Evolutionary conservation across 1,140 invertebrate species (phyloP), one percentile per base, ranked within the genome.

Genomic region (Drosophila willistoni): DNA sequence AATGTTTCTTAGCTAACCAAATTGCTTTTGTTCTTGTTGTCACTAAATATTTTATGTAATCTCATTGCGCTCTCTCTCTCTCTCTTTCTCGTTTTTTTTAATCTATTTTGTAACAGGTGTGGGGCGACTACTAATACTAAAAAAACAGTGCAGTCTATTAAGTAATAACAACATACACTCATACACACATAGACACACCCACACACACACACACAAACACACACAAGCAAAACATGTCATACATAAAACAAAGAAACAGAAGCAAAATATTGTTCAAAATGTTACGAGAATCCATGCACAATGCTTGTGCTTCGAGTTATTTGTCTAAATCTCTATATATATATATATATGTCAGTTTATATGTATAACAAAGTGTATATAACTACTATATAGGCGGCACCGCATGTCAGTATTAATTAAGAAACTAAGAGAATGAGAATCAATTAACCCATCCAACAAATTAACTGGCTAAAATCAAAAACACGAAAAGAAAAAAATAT

Each of bases 101-200:
- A 64, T 90, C 74, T 69, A 73, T 77, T 82, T 82, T 80, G 85
- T 66, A 89, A 91, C 91, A 92, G 91, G 91, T 92, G 90, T 92
- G 91, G 91, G 90, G 82, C 82, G 89, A 86, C 82, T 91, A 91
- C 89, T 91, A 91, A 91, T 91, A 74, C 77, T 76, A 81, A 62
- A 62, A 69, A 51, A 51, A 51, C 17, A 51, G 44, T 51, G 77
- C 77, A 79, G 73, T 80, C 73, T 77, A 77, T 70, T 87, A 69
- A 83, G 56, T 62, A 87, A 80, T 75, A 80, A 80, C 62, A 75
- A 81, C 71, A 64, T 72, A 81, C 56, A 79, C 42, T 63, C 70
- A 69, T 68, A 67, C 71, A 75, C 71, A 75, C 41, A 66, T 13
- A 56, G 13, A 66, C 9, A 65, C 13, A 68, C 67, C 70, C 19